Percentiles rank a stretch among this genome's conserved stretches.
phyloP scores from a whole-genome alignment of 2,113 vertebrate species.

The Glaucomys volans region DNA sequence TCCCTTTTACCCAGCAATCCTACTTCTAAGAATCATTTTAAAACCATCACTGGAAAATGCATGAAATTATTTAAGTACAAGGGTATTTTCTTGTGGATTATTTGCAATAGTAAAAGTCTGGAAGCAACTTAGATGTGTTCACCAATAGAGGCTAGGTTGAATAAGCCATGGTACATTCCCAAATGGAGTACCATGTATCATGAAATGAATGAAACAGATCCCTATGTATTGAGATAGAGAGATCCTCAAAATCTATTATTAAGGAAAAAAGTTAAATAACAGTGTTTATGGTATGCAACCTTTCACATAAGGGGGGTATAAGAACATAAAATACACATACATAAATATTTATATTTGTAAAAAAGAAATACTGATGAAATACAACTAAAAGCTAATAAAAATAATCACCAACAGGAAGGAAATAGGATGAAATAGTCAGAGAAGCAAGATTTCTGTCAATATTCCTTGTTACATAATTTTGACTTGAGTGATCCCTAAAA shows the following conservation, averaged over 20 bases:
- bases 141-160: not conserved
- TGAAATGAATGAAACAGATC: not conserved
- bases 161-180: not conserved
- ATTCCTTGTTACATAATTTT: not conserved
- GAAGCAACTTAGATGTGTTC: constrained; percentile 6
- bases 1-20: not conserved
- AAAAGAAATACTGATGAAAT: constrained; percentile 49
- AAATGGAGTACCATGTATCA: not conserved
- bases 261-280: not conserved
- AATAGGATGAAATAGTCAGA: not conserved
- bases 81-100: not conserved
- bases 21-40: not conserved
- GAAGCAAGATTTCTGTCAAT: constrained; percentile 5
- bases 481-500: constrained; percentile 38
- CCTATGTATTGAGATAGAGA: not conserved
- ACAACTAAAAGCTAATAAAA: constrained; percentile 46
- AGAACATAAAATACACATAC: not conserved
- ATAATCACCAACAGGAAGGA: not conserved
- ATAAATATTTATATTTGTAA: constrained; percentile 8
- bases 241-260: not conserved
- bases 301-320: not conserved
- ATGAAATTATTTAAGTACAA: constrained; percentile 11
- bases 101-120: not conserved
- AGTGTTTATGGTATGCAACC: not conserved
- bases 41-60: constrained; percentile 10